phyloP scores from a whole-genome alignment of 2,113 vertebrate genomes.

The Python bivittatus region DNA sequence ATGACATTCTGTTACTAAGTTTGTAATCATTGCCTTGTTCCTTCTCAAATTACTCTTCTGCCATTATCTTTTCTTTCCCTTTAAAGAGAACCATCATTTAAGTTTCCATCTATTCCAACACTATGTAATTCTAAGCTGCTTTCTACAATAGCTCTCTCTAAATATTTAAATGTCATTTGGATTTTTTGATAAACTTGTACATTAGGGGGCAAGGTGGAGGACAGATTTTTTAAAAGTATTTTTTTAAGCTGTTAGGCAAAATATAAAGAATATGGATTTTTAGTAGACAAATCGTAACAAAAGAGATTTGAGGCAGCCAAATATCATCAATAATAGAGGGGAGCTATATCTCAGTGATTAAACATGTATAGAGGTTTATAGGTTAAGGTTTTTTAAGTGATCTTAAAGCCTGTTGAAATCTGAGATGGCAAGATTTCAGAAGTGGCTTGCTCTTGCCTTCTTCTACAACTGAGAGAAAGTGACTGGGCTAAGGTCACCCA shows the following conservation, averaged over 20 bases:
- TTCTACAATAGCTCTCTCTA: slow-evolving; percentile 15
- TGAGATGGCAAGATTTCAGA: too few species aligned
- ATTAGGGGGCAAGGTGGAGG: background rate
- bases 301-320: rapidly evolving
- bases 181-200: slow-evolving; percentile 18
- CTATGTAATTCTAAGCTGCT: background rate
- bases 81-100: background rate
- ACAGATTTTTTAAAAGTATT: background rate
- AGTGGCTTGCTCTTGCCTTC: background rate
- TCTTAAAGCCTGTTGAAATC: background rate
- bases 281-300: background rate
- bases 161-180: slow-evolving; percentile 21
- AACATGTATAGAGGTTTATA: background rate
- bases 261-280: background rate
- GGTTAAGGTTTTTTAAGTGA: background rate
- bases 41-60: background rate
- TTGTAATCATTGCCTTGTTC: background rate
- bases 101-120: background rate
- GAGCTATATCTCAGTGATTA: background rate
- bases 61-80: background rate
- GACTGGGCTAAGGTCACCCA: background rate
- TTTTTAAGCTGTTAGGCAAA: slow-evolving; percentile 32
- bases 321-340: background rate
- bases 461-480: background rate
- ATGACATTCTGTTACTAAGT: background rate